phyloP scores from a whole-genome alignment of 2,888 invertebrate genomes.

The Meiosimyza platycephala region DNA sequence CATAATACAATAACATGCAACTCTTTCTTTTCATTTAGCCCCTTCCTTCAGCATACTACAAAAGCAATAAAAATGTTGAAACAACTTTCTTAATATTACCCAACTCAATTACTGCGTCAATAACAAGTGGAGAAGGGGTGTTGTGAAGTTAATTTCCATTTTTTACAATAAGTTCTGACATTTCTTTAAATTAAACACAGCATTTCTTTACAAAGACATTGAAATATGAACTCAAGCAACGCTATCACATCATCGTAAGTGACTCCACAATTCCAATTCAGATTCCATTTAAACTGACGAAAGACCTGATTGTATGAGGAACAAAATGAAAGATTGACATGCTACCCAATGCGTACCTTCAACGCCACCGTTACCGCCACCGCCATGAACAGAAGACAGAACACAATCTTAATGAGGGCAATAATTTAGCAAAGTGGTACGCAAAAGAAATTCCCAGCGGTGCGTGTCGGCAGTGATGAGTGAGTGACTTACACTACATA shows the following conservation, averaged over 20 bases:
- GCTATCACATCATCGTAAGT: neutral
- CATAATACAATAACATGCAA: too few relatives aligned
- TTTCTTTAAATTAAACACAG: slow-evolving; percentile 29
- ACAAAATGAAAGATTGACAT: slow-evolving; percentile 12
- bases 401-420: slow-evolving; percentile 43
- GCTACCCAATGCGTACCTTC: neutral
- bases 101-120: too few relatives aligned
- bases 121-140: neutral
- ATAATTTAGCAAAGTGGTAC: slow-evolving; percentile 38
- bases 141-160: slow-evolving; percentile 22
- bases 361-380: neutral
- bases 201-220: slow-evolving; percentile 18
- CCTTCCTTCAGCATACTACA: too few relatives aligned
- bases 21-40: too few relatives aligned
- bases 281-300: slow-evolving; percentile 9
- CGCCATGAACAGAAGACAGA: slow-evolving; percentile 35
- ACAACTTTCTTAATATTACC: too few relatives aligned
- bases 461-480: neutral
- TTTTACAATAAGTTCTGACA: slow-evolving; percentile 19
- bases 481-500: neutral
- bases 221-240: slow-evolving; percentile 31
- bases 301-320: neutral
- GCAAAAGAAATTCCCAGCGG: slow-evolving; percentile 1
- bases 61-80: too few relatives aligned
- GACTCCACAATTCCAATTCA: slow-evolving; percentile 8